phyloP scores from a whole-genome alignment of 1,140 invertebrate genomes.

The Micrasema longulum region DNA sequence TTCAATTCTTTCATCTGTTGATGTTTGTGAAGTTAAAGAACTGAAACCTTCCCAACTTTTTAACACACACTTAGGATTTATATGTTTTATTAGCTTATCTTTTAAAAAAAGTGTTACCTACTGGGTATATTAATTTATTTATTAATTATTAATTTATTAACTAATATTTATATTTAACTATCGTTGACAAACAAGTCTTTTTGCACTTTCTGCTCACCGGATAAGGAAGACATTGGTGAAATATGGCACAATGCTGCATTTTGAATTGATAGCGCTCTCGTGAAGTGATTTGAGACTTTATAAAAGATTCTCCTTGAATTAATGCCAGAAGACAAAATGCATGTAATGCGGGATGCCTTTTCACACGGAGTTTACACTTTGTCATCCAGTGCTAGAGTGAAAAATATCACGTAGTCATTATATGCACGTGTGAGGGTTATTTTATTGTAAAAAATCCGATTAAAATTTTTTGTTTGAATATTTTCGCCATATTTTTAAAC shows the following conservation, averaged over 20 bases:
- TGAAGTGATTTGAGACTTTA: conserved; percentile 4
- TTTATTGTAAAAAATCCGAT: no score
- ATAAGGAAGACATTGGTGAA: conserved; percentile 9
- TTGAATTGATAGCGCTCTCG: conserved; percentile 9
- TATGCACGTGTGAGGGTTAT: conserved; percentile 2
- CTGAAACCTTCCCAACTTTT: no score
- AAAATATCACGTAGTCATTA: conserved; percentile 1
- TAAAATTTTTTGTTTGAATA: no score
- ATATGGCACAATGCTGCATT: conserved; percentile 17
- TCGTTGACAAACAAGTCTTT: background rate
- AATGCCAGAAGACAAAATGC: background rate
- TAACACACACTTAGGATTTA: no score
- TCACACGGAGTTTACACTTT: background rate
- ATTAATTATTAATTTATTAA: no score
- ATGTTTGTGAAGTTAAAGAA: no score
- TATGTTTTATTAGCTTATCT: no score
- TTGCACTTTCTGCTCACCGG: background rate
- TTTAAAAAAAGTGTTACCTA: no score
- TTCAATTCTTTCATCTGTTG: no score
- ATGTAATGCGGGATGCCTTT: background rate
- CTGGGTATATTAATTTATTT: no score
- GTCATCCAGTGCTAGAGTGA: background rate
- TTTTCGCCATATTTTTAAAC: no score
- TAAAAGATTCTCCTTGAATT: background rate
- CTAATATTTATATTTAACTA: no score